Evolutionary conservation across 2,113 vertebrate species (phyloP).

Genomic region (Actinemys pallida): DNA sequence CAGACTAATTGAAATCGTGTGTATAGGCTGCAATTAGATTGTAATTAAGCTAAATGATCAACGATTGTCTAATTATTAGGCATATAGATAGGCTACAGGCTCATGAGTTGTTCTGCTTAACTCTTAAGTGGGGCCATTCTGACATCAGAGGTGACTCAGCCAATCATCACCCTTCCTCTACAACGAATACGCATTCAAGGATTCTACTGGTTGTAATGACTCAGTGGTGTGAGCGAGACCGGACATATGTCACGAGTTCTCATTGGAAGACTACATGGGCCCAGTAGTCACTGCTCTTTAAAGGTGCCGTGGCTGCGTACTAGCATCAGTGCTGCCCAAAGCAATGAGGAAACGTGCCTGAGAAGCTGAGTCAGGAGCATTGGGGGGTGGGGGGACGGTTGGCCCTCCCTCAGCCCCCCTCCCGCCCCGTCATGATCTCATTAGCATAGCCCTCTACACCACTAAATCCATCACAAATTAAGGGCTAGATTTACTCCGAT

Average conservation of each 20-base stretch:
- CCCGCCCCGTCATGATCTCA: neutral
- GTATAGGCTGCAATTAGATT: neutral
- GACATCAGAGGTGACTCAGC: neutral
- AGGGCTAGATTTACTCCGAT: neutral
- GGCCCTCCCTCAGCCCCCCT: neutral
- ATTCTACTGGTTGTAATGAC: neutral
- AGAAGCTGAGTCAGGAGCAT: neutral
- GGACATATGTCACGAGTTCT: neutral
- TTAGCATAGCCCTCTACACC: neutral
- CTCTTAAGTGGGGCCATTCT: neutral
- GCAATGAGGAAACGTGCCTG: too few species aligned
- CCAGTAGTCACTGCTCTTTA: neutral
- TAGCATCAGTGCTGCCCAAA: too few species aligned
- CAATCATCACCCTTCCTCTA: neutral
- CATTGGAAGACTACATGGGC: neutral
- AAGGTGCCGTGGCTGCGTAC: neutral
- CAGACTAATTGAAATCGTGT: neutral
- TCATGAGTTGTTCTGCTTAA: neutral
- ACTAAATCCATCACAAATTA: neutral
- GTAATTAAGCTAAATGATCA: constrained; percentile 8
- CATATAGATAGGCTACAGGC: neutral
- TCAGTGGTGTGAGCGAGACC: neutral
- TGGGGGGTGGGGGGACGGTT: neutral
- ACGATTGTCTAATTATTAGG: neutral
- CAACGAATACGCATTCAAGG: neutral